Evolutionary conservation across 2,113 vertebrate genomes (phyloP), one percentile per base, ranked within the genome.

Genomic region (Trochalopteron elliotii): DNA sequence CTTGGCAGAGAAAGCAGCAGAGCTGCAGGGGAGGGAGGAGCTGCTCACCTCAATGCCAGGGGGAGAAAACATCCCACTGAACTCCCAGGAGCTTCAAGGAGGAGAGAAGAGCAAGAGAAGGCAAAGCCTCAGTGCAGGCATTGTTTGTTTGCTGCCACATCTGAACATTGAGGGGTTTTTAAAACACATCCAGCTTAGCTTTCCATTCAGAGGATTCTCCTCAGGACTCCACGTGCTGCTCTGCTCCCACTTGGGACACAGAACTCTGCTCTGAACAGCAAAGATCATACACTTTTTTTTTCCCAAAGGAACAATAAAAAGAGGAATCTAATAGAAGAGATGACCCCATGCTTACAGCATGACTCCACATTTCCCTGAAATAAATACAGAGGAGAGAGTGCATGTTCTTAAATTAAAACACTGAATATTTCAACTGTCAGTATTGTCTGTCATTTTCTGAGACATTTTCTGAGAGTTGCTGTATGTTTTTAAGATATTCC

Each of bases 401-500:
- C 71, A 60, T 77, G 67, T 87, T 56, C 30, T 31, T 88, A 68
- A 92, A 95, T 92, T 84, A 89, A 77, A 93, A 82, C 90, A 71
- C 71, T 86, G 89, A 81, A 74, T 96, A 80, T 82, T 94, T 57
- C n/a, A n/a, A n/a, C n/a, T 83, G 47, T 89, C 22, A 42, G 39
- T 76, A 52, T 23, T 87, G 80, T 82, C 71, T 94, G 69, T 68
- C 21, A 11, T 67, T 84, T 84, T 96, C 94, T 8, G 1, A 40
- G 45, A 40, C 57, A 61, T 52, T 52, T 79, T 44, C 90, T 68
- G 35, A 80, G 78, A 82, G 17, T 13, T 55, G 40, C 67, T 89
- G 53, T 35, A 25, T 50, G 55, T 47, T 96, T 92, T 83, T 92
- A 93, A 90, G 90, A 96, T 72, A 40, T 1, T 3, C 67, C 68